Base-by-base conservation (phyloP, 2,888 invertebrate species). In the Pinctada fucata region DNA sequence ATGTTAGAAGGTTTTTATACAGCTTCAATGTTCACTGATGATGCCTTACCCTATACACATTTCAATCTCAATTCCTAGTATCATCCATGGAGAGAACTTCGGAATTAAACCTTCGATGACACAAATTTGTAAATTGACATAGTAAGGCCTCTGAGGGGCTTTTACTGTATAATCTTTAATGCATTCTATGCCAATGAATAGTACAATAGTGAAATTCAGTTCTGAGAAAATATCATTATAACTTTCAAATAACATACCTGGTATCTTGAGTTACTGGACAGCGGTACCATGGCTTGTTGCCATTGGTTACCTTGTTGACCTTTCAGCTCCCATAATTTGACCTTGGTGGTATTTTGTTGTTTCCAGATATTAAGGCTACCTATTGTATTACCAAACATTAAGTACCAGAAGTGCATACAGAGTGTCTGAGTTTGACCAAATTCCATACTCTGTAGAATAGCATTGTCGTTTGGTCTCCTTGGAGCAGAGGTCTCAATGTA, bases 401-500 rank as follows among this genome's bases (percentile, higher is more conserved):
- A 87, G 79, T 89, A 91, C 84, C 86, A 91, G 84, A 91, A 91
- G 49, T 82, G 83, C 52, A 91, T 69, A 78, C 90, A 89, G 45
- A 75, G 78, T 4, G 83, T 72, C 10, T 80, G 72, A 3, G 83
- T 50, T 2, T 83, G 78, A 2, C 80, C 80, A 77, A 87, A 83
- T 65, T 78, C 82, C 13, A 85, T 82, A 81, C 90, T 91, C 72
- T 86, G 85, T 3, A 91, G 75, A 10, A 87, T 81, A 13, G 91
- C 90, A 64, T 83, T 83, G 63, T 89, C 86, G 85, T 96, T 95
- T 74, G 93, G 93, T 4, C 93, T 85, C 10, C 94, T 93, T 0
- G 93, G 92, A 0, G 94, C 94, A 0, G 96, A 95, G 45, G 96
- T 95, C 90, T 97, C 97, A 82, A 97, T 95, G 87, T 96, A 96